These are phyloP conservation scores for Muraenolepis orangiensis DNA, from an alignment of 2,797 vertebrate genomes.

Conservation along the genomic window DNA sequence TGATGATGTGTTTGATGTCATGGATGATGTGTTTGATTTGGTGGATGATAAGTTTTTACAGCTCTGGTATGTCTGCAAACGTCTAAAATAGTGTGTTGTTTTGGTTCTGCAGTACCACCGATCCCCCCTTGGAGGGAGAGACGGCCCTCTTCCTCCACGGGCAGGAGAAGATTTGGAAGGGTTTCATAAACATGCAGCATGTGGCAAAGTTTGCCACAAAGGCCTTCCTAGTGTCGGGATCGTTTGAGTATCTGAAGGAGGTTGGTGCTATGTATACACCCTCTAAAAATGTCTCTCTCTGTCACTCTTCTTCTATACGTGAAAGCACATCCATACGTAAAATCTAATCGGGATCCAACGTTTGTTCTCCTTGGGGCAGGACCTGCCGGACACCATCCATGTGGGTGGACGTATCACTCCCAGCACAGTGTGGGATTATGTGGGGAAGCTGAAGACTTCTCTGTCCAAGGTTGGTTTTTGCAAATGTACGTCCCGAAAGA, in stretches of 20 bases:
- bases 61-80: background rate
- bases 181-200: constrained; percentile 96
- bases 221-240: constrained; percentile 94
- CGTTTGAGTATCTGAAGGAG: constrained; percentile 95
- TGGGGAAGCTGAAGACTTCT: constrained; percentile 95
- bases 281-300: background rate
- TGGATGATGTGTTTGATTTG: too few species aligned
- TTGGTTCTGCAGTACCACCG: constrained; percentile 43
- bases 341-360: background rate
- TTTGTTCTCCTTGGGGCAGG: constrained; percentile 69
- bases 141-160: constrained; percentile 90
- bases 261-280: constrained; percentile 57
- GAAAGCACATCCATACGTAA: background rate
- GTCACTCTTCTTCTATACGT: background rate
- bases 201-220: constrained; percentile 99
- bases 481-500: background rate
- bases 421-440: constrained; percentile 97
- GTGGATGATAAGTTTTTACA: background rate
- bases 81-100: background rate
- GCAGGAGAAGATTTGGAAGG: constrained; percentile 96
- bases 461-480: constrained; percentile 87
- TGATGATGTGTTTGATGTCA: too few species aligned
- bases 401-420: constrained; percentile 94
- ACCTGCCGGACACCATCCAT: constrained; percentile 96
- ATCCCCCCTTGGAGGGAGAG: constrained; percentile 85